These are phyloP conservation scores for Thereva nobilitata DNA, from an alignment of 2,888 invertebrate species.

Conservation along the genomic window DNA sequence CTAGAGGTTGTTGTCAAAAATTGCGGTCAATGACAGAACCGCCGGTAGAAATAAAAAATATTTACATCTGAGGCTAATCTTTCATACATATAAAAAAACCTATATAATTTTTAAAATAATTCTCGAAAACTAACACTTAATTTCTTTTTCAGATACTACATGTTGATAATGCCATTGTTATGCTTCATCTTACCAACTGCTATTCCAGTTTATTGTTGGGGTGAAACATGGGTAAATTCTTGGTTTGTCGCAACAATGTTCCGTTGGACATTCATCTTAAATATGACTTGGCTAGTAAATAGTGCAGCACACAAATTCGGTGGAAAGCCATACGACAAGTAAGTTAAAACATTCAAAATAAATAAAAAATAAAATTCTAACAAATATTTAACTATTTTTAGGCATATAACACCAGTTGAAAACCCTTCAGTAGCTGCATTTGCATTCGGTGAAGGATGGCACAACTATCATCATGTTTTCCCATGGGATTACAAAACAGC, in stretches of 20 bases:
- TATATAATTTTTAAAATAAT: too few relatives aligned
- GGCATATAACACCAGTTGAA: constrained; percentile 69
- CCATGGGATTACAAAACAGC: constrained; percentile 86
- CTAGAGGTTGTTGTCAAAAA: too few relatives aligned
- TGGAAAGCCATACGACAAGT: constrained; percentile 74
- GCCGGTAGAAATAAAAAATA: too few relatives aligned
- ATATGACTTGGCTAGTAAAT: constrained; percentile 90
- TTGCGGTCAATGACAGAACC: too few relatives aligned
- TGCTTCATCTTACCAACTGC: constrained; percentile 79
- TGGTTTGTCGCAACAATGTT: constrained; percentile 73
- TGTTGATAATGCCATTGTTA: constrained; percentile 71
- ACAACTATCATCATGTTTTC: constrained; percentile 82
- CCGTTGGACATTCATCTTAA: constrained; percentile 78
- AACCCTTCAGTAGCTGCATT: constrained; percentile 66
- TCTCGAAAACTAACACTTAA: background rate
- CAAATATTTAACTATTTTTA: constrained; percentile 43
- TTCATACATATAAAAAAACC: too few relatives aligned
- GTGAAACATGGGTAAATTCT: constrained; percentile 69
- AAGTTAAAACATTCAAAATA: constrained; percentile 46
- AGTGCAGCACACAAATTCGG: constrained; percentile 86
- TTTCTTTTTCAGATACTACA: constrained; percentile 66
- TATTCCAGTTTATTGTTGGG: constrained; percentile 78
- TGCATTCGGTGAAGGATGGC: constrained; percentile 78
- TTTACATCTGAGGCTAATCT: too few relatives aligned
- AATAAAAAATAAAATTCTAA: background rate